Percentiles rank a stretch among this genome's conserved stretches.
phyloP scores from a whole-genome alignment of 2,797 vertebrate species.

The Characodon lateralis region DNA sequence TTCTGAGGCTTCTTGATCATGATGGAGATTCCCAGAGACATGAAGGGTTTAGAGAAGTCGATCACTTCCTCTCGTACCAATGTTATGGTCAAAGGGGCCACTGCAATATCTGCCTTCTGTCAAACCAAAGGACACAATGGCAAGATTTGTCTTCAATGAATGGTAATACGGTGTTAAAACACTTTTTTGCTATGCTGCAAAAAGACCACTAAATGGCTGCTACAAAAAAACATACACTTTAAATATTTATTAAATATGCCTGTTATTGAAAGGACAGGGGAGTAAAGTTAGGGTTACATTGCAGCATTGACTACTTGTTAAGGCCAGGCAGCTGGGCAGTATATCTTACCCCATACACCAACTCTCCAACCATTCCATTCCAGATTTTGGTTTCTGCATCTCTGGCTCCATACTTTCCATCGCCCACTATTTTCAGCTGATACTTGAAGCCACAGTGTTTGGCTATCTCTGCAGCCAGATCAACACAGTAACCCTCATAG shows the following conservation, averaged over 20 bases:
- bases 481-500: slow-evolving; percentile 98
- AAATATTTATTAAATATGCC: neutral
- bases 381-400: slow-evolving; percentile 99
- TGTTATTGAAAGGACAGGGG: neutral
- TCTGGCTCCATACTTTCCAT: slow-evolving; percentile 98
- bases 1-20: slow-evolving; percentile 99
- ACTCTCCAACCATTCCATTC: slow-evolving; percentile 99
- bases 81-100: slow-evolving; percentile 97
- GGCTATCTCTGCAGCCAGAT: slow-evolving; percentile 98
- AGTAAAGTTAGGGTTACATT: neutral
- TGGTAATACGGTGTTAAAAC: neutral
- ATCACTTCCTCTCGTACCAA: slow-evolving; percentile 99
- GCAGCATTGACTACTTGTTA: neutral
- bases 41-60: slow-evolving; percentile 99
- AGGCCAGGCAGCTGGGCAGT: neutral
- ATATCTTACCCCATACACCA: slow-evolving; percentile 95
- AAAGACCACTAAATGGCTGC: neutral
- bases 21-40: slow-evolving; percentile 99
- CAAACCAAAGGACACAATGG: slow-evolving; percentile 20
- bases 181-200: neutral
- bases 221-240: neutral
- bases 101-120: slow-evolving; percentile 98
- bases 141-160: neutral
- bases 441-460: slow-evolving; percentile 99
- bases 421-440: slow-evolving; percentile 94